These are phyloP conservation scores for crab-eating macaque (Macaca fascicularis) DNA, from an alignment of 2,113 vertebrate genomes.

Conservation along the genomic window DNA sequence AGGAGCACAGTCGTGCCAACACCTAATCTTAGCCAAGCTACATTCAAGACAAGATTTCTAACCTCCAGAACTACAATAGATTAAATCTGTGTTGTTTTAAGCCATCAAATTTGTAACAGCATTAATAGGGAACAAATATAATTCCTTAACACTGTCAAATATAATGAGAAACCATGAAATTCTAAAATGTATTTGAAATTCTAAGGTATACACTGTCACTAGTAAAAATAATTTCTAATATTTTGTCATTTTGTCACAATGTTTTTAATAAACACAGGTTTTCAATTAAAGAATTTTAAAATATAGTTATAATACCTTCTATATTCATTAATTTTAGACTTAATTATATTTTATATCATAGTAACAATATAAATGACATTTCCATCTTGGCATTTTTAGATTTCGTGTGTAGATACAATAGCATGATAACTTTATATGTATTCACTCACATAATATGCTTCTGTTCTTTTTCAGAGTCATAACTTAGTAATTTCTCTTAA, in stretches of 20 bases:
- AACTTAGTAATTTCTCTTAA: background rate
- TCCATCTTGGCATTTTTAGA: background rate
- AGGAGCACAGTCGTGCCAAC: too few species aligned
- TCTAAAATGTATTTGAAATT: background rate
- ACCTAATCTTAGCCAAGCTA: background rate
- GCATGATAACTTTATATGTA: background rate
- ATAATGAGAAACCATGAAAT: background rate
- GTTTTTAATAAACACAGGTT: background rate
- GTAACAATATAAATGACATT: background rate
- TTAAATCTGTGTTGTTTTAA: background rate
- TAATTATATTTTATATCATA: background rate
- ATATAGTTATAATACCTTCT: background rate
- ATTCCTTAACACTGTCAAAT: background rate
- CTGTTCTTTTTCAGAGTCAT: background rate
- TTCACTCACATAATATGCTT: background rate
- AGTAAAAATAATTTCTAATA: background rate
- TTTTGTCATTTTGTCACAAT: background rate
- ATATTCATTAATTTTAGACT: background rate
- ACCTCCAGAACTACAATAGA: background rate
- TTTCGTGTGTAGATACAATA: background rate
- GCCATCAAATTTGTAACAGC: background rate
- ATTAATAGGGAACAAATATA: background rate
- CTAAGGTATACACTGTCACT: background rate
- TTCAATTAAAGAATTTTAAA: background rate
- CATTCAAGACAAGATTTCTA: background rate